These are phyloP conservation scores for Cotesia congregata DNA, from an alignment of 2,888 invertebrate species.

Conservation along the genomic window DNA sequence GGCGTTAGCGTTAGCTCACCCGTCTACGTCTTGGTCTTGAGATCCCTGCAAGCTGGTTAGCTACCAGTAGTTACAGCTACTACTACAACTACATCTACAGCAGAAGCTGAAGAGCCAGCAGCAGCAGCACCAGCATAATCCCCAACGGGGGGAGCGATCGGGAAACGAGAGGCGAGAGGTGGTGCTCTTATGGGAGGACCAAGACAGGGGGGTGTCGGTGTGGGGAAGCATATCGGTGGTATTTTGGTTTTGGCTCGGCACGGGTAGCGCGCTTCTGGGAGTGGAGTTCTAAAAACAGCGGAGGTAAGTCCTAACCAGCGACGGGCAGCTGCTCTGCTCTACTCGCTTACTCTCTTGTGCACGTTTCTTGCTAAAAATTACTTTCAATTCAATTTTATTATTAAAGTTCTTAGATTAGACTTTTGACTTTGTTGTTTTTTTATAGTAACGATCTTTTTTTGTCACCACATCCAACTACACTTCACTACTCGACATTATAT, in stretches of 20 bases:
- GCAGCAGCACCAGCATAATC: neutral
- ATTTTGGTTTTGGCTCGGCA: slow-evolving; percentile 71
- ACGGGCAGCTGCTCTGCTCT: slow-evolving; percentile 53
- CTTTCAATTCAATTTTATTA: neutral
- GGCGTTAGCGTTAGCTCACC: slow-evolving; percentile 29
- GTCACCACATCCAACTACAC: neutral
- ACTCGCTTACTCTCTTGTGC: slow-evolving; percentile 37
- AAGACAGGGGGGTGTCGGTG: slow-evolving; percentile 43
- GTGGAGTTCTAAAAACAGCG: slow-evolving; percentile 71
- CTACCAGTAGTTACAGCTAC: neutral
- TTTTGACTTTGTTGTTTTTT: neutral
- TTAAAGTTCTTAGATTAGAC: neutral
- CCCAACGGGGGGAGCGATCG: slow-evolving; percentile 26
- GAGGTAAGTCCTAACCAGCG: slow-evolving; percentile 66
- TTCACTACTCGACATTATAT: neutral
- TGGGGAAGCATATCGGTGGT: slow-evolving; percentile 62
- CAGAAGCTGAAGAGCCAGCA: slow-evolving; percentile 7
- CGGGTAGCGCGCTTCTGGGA: slow-evolving; percentile 69
- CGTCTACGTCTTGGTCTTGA: slow-evolving; percentile 31
- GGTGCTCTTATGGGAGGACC: slow-evolving; percentile 36
- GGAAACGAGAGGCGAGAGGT: slow-evolving; percentile 18
- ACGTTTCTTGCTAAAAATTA: slow-evolving; percentile 37
- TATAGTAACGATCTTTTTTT: neutral
- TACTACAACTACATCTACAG: neutral
- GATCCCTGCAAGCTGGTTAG: neutral